Evolutionary conservation across 2,113 vertebrate genomes (phyloP).

Genomic region (Scatophagus argus): DNA sequence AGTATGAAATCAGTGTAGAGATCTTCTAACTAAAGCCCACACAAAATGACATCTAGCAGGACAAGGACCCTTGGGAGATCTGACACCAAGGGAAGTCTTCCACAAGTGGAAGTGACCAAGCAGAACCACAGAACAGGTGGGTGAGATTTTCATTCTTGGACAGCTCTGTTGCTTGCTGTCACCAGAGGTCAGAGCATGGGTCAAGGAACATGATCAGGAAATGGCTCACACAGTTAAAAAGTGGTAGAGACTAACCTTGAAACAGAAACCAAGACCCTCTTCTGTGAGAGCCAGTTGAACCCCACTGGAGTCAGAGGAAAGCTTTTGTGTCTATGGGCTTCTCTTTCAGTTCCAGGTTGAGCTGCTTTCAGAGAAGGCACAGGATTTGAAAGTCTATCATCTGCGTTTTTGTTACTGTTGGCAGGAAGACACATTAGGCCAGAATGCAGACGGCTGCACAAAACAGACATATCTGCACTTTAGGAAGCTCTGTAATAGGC

Average conservation of each 20-base stretch:
- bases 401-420: constrained; percentile 5
- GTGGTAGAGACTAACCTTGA: constrained; percentile 4
- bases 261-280: constrained; percentile 11
- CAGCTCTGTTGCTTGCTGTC: constrained; percentile 41
- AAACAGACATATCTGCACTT: constrained; percentile 22
- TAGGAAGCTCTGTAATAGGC: constrained; percentile 4
- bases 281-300: constrained; percentile 18
- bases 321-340: not conserved
- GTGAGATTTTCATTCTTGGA: constrained; percentile 41
- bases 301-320: constrained; percentile 1
- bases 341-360: constrained; percentile 15
- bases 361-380: not conserved
- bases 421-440: constrained; percentile 6
- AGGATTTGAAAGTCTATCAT: not conserved
- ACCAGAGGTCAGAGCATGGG: constrained; percentile 42
- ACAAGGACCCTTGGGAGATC: constrained; percentile 41
- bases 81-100: constrained; percentile 34
- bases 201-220: constrained; percentile 39
- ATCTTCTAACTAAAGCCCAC: constrained; percentile 30
- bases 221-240: constrained; percentile 5
- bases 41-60: constrained; percentile 39
- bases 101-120: constrained; percentile 52
- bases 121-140: constrained; percentile 57
- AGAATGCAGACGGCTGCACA: not conserved
- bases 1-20: constrained; percentile 36